Evolutionary conservation across 2,797 vertebrate genomes (phyloP), one percentile per base, ranked within the genome.

Genomic region (Tolypeutes matacus): DNA sequence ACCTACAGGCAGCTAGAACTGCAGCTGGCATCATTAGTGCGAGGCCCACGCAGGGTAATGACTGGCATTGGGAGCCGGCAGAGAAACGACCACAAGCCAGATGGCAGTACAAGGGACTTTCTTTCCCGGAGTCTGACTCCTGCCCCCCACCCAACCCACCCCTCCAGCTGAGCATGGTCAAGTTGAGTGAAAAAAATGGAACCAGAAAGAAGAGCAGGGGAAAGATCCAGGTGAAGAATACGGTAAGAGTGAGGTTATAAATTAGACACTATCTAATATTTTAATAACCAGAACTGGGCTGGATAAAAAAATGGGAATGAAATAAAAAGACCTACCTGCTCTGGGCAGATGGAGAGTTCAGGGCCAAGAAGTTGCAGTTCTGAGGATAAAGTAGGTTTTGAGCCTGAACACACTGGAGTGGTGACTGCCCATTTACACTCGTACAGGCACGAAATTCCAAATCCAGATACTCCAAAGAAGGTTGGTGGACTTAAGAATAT

Each of bases 311-410:
- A 36, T 0, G 36, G 64, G 53, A 84, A 62, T 23, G 70, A 81
- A 39, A 14, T 23, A n/a, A 80, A 92, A 81, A 76, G 64, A 95
- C 11, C 53, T 89, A 34, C n/a, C 53, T 81, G 5, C 56, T 85
- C 36, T 39, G 73, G 42, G 51, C 69, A 86, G 73, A 82, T 65
- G 36, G 85, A 69, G 34, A 78, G 5, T 86, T 60, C 9, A 3
- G 20, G 25, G 29, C 31, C 51, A 31, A 34, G 31, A 81, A 23
- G 46, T 14, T 39, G 39, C 14, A 49, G 56, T 69, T 76, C 76
- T 78, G 91, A 91, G 69, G 81, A 92, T 49, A 77, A 81, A 89
- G 17, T 34, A 58, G 53, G 39, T 20, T 49, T 42, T 72, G 27
- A 2, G 5, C 53, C 29, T 15, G 76, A 89, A 81, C 60, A 11